Evolutionary conservation across 2,888 invertebrate species (phyloP).

Genomic region (Cheilosia variabilis): DNA sequence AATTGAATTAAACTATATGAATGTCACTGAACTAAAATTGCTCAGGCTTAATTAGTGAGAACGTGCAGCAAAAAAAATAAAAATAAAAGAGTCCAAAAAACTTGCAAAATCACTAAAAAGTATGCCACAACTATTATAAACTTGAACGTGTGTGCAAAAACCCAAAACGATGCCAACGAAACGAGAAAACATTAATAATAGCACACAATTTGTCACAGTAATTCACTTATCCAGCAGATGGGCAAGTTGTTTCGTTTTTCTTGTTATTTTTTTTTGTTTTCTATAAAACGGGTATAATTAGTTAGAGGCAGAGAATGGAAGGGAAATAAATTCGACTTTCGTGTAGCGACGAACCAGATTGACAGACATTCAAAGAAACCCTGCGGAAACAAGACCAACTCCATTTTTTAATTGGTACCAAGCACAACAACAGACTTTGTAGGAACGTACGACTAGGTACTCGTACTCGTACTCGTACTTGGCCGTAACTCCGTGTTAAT

Average conservation of each 20-base stretch:
- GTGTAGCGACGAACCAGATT: slow-evolving; percentile 22
- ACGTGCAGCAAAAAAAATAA: neutral
- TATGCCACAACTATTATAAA: slow-evolving; percentile 22
- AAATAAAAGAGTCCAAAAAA: neutral
- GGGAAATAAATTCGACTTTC: slow-evolving; percentile 39
- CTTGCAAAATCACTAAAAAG: slow-evolving; percentile 25
- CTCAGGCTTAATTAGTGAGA: neutral
- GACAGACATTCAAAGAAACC: slow-evolving; percentile 19
- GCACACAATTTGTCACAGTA: slow-evolving; percentile 46
- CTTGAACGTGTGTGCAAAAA: slow-evolving; percentile 4
- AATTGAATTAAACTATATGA: neutral
- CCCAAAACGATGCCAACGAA: slow-evolving; percentile 32
- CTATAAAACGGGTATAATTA: slow-evolving; percentile 51
- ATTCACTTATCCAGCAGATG: slow-evolving; percentile 29
- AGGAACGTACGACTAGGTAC: neutral
- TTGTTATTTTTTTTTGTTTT: neutral
- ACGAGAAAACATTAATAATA: slow-evolving; percentile 19
- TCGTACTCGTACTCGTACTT: neutral
- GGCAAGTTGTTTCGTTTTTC: neutral
- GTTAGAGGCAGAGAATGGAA: slow-evolving; percentile 20
- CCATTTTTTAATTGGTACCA: slow-evolving; percentile 55
- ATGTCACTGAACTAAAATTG: neutral
- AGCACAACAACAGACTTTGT: neutral
- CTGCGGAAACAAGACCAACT: slow-evolving; percentile 47
- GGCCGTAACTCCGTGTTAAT: slow-evolving; percentile 20